Evolutionary conservation across 2,113 vertebrate genomes (phyloP).

Genomic region (Ophiodon elongatus): DNA sequence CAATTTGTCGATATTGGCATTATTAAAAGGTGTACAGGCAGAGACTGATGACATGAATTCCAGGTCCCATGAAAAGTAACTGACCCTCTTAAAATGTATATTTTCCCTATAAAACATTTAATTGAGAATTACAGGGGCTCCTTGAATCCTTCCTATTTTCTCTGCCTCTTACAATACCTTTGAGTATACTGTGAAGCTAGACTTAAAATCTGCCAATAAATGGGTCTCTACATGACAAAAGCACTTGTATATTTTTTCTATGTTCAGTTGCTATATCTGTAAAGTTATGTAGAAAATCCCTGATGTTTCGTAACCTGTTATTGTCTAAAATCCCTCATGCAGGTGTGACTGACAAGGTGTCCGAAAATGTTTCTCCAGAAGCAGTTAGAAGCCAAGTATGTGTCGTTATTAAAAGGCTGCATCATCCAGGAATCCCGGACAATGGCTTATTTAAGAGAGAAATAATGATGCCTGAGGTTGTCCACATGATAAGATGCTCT

Average conservation of each 20-base stretch:
- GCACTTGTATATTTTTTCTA: slow-evolving; percentile 18
- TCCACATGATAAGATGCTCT: slow-evolving; percentile 17
- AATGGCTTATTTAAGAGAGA: slow-evolving; percentile 45
- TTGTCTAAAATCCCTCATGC: slow-evolving; percentile 19
- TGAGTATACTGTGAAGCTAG: slow-evolving; percentile 36
- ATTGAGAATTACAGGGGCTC: slow-evolving; percentile 30
- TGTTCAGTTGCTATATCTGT: not conserved
- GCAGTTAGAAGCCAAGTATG: not conserved
- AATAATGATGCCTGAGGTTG: slow-evolving; percentile 57
- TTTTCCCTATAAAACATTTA: slow-evolving; percentile 46
- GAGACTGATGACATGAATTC: slow-evolving; percentile 30
- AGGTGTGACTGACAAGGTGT: slow-evolving; percentile 21
- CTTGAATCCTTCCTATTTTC: slow-evolving; percentile 47
- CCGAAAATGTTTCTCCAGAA: slow-evolving; percentile 22
- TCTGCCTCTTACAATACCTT: slow-evolving; percentile 43
- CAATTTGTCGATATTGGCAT: slow-evolving; percentile 61
- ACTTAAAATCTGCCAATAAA: slow-evolving; percentile 47
- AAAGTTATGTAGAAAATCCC: not conserved
- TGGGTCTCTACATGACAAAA: slow-evolving; percentile 27
- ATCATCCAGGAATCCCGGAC: slow-evolving; percentile 35
- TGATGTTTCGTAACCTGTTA: slow-evolving; percentile 3
- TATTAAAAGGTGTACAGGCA: slow-evolving; percentile 39
- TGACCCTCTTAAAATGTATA: slow-evolving; percentile 40
- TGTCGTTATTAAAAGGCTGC: slow-evolving; percentile 27
- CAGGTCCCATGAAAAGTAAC: slow-evolving; percentile 23